Conservation (phyloP, 2,113 vertebrate genomes). For the Centropristis striata region DNA sequence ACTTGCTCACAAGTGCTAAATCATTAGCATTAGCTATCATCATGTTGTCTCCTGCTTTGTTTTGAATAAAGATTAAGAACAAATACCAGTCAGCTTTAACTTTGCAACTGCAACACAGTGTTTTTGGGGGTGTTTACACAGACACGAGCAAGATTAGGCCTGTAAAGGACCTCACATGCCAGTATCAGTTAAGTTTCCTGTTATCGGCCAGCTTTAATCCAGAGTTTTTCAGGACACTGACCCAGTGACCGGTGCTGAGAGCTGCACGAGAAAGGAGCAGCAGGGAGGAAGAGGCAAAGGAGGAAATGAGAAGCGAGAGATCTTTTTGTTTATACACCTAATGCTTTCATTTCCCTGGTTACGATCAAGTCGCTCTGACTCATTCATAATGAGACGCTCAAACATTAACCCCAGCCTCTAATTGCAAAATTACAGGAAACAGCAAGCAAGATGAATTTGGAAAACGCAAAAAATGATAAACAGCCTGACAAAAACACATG, state of each 20-base stretch:
- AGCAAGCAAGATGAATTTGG: background rate
- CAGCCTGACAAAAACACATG: background rate
- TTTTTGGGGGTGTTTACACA: background rate
- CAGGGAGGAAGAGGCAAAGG: conserved; percentile 10
- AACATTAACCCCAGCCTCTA: background rate
- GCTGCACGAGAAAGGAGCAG: conserved; percentile 34
- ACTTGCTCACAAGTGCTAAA: background rate
- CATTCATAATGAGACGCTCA: background rate
- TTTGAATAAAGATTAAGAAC: conserved; percentile 1
- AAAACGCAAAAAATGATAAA: conserved; percentile 13
- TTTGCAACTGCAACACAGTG: background rate
- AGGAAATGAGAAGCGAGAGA: background rate
- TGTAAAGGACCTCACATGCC: conserved; percentile 15
- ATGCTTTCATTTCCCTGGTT: conserved; percentile 19
- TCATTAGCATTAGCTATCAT: background rate
- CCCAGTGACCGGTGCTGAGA: conserved; percentile 48
- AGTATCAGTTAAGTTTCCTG: conserved; percentile 12
- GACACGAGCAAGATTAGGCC: background rate
- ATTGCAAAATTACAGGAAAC: conserved; percentile 53
- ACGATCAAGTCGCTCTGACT: conserved; percentile 10
- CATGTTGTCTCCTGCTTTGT: conserved; percentile 2
- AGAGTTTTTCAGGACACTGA: conserved; percentile 47
- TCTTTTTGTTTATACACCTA: conserved; percentile 17
- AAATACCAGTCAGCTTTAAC: background rate
- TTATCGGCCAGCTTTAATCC: conserved; percentile 10